Evolutionary conservation across 2,888 invertebrate genomes (phyloP), one percentile per base, ranked within the genome.

Genomic region (Theristus sp.): DNA sequence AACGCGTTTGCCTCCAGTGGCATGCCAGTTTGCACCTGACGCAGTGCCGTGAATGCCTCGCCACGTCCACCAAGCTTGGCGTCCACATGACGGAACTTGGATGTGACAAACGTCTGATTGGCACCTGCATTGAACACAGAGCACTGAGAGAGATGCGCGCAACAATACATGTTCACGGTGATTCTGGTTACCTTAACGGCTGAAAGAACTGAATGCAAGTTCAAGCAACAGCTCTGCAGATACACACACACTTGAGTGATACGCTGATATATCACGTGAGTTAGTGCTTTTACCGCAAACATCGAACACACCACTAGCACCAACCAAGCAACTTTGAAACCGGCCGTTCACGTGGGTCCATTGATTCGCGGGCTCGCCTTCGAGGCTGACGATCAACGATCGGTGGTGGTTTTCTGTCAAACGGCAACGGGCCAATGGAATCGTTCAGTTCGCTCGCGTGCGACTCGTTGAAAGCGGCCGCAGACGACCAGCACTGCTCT

Each of bases 1-100:
- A 69, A 66, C 56, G 68, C 69, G 59, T 66, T 66, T 55, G 67
- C 61, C 63, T 70, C 70, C 20, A 66, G 64, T 26, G 70, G 67
- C 56, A 70, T 62, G 6, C 70, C 65, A 30, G 68, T 70, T 62
- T 70, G 70, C 54, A 70, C 67, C 27, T 56, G 26, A 20, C 56
- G 56, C 30, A 56, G 56, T 10, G 17, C 28, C 10, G 27, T 58
- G 49, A 57, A 58, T 26, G 17, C 29, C n/a, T 6, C 31, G 25
- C 24, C 57, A 29, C 55, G 55, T 25, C 61, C 61, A 59, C 65
- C 63, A 28, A 62, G 62, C 49, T 65, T 58, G 13, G 64, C 65
- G 38, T 68, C 67, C 25, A 67, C 67, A 59, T 70, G 69, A 10
- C 70, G 66, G 64, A 67, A 70, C 58, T 69, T 70, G 26, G 70